Evolutionary conservation across 2,888 invertebrate genomes (phyloP).

Genomic region (Nysson spinosus): DNA sequence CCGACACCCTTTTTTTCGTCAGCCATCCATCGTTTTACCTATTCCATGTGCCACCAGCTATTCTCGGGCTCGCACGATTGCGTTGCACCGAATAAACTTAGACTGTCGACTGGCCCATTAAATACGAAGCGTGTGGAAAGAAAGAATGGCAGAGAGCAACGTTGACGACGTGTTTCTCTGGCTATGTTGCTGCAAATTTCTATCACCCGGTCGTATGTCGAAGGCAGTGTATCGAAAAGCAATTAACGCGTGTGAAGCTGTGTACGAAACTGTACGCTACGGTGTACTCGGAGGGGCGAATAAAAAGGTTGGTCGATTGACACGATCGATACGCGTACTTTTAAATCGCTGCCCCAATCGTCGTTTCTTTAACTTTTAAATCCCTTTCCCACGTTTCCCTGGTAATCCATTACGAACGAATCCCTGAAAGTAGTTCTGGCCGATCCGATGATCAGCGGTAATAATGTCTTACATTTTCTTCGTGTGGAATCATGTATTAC

Average conservation of each 20-base stretch:
- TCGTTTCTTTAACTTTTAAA: not conserved
- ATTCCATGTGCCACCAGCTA: too few relatives aligned
- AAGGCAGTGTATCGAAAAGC: constrained; percentile 26
- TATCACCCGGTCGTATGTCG: constrained; percentile 19
- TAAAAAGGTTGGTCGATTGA: constrained; percentile 10
- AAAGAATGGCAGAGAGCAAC: constrained; percentile 3
- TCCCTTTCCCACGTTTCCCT: not conserved
- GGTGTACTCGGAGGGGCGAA: constrained; percentile 15
- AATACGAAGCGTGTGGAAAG: constrained; percentile 4
- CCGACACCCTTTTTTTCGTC: constrained; percentile 30
- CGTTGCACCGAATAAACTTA: not conserved
- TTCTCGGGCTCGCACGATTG: not conserved
- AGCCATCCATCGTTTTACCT: not conserved
- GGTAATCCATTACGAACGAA: not conserved
- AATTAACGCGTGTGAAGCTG: constrained; percentile 36
- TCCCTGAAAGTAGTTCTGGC: too few relatives aligned
- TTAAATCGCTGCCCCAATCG: not conserved
- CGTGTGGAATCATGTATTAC: too few relatives aligned
- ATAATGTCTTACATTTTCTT: too few relatives aligned
- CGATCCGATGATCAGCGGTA: too few relatives aligned
- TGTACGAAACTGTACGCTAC: constrained; percentile 17
- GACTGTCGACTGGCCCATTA: not conserved
- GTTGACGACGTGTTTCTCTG: constrained; percentile 14
- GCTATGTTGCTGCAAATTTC: constrained; percentile 28
- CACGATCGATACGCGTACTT: constrained; percentile 16